Evolutionary conservation across 2,113 vertebrate species (phyloP).

Genomic region (Eira barbara): DNA sequence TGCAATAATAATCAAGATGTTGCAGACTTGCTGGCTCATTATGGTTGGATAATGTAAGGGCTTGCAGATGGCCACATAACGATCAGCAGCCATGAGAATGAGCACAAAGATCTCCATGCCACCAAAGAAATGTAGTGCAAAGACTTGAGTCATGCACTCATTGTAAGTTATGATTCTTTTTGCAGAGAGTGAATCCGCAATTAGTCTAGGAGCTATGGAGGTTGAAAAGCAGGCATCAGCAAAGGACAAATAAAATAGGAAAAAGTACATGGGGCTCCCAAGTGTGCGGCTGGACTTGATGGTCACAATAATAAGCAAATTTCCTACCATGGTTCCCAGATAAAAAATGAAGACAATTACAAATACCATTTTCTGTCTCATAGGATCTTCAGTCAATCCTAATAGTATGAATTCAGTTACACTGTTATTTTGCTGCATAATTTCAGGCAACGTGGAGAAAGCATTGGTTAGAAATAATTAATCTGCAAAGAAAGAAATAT

Average conservation of each 20-base stretch:
- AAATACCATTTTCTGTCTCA: constrained; percentile 4
- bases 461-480: not conserved
- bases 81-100: not conserved
- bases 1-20: not conserved
- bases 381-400: constrained; percentile 8
- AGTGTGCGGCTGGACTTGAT: not conserved
- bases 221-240: not conserved
- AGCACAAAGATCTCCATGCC: not conserved
- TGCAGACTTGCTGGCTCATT: not conserved
- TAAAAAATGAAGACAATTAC: constrained; percentile 26
- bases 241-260: no score
- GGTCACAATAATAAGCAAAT: constrained; percentile 28
- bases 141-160: not conserved
- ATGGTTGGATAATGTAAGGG: not conserved
- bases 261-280: no score
- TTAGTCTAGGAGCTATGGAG: not conserved
- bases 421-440: not conserved
- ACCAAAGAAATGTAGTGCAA: constrained; percentile 6
- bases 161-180: not conserved
- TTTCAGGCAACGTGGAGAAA: not conserved
- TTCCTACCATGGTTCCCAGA: not conserved
- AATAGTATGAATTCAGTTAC: constrained; percentile 43
- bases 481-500: not conserved
- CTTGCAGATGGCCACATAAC: constrained; percentile 31
- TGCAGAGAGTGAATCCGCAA: not conserved